Percentiles rank a stretch among this genome's conserved stretches.
Conservation (phyloP, 2,888 invertebrate species). For the Byasa hedistus region DNA sequence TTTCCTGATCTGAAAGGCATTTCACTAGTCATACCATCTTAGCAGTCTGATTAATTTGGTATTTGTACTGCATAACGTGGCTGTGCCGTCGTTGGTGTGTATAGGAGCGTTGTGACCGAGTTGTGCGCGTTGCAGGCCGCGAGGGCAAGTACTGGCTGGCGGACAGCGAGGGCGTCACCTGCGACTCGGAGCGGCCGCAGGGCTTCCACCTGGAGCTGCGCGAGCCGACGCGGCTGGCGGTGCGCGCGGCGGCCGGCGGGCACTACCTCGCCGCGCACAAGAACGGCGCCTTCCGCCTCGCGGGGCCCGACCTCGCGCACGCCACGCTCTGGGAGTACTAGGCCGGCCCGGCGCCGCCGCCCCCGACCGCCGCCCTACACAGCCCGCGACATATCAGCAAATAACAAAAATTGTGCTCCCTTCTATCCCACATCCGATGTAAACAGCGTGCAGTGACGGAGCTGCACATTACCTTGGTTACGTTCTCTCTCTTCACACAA, state of each 20-base stretch:
- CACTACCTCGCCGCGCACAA: constrained; percentile 93
- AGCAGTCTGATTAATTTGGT: too few relatives aligned
- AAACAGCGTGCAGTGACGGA: too few relatives aligned
- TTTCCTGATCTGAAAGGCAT: too few relatives aligned
- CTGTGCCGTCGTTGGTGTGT: too few relatives aligned
- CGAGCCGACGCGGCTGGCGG: constrained; percentile 95
- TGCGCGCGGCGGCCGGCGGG: constrained; percentile 86
- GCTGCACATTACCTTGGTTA: too few relatives aligned
- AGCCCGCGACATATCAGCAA: too few relatives aligned
- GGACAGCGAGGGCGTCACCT: constrained; percentile 91
- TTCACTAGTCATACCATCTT: too few relatives aligned
- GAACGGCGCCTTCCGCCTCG: constrained; percentile 93
- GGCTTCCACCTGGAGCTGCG: constrained; percentile 95
- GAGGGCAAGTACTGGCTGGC: constrained; percentile 97
- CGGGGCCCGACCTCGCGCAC: constrained; percentile 86
- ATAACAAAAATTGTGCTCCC: too few relatives aligned
- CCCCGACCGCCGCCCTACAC: neutral
- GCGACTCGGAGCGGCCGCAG: constrained; percentile 89
- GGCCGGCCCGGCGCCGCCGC: constrained; percentile 33
- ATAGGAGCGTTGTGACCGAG: neutral
- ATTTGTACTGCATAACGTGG: too few relatives aligned
- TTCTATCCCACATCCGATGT: too few relatives aligned
- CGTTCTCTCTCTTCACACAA: too few relatives aligned
- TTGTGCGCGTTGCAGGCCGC: constrained; percentile 82
- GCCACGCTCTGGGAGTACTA: constrained; percentile 98